These are phyloP conservation scores for Oreochromis mossambicus DNA, from an alignment of 2,797 vertebrate genomes.

Conservation along the genomic window DNA sequence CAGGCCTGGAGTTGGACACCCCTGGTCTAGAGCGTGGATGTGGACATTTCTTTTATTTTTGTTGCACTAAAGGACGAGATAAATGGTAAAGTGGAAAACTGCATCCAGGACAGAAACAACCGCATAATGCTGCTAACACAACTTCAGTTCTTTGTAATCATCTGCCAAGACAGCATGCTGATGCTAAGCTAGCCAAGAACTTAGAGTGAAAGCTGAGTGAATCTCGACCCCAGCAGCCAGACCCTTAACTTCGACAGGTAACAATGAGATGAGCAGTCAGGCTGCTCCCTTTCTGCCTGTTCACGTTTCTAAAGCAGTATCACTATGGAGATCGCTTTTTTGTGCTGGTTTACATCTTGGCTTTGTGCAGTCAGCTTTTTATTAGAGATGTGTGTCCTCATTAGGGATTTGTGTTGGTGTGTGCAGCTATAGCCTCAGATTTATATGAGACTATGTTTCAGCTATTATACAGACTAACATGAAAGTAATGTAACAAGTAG, in stretches of 20 bases:
- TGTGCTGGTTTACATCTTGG: not conserved
- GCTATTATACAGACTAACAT: accelerated
- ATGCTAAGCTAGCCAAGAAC: not conserved
- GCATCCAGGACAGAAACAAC: not conserved
- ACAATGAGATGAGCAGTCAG: not conserved
- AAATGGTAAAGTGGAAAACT: not conserved
- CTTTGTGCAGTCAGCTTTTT: not conserved
- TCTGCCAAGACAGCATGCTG: accelerated
- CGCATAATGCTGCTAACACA: not conserved
- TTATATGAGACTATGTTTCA: not conserved
- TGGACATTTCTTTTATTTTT: not conserved
- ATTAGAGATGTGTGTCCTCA: not conserved
- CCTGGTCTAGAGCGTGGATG: accelerated
- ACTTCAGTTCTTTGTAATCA: not conserved
- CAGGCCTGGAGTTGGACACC: accelerated
- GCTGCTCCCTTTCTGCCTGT: not conserved
- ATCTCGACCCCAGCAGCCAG: not conserved
- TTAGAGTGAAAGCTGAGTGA: not conserved
- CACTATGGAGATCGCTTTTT: accelerated
- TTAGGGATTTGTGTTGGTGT: not conserved
- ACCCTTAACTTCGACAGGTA: accelerated
- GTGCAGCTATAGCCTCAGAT: not conserved
- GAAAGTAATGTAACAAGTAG: not conserved
- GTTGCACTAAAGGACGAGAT: not conserved
- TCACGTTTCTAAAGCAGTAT: not conserved